Percentiles rank a stretch among this genome's conserved stretches.
Conservation (phyloP, 2,888 invertebrate species). For the Polyommatus icarus region DNA sequence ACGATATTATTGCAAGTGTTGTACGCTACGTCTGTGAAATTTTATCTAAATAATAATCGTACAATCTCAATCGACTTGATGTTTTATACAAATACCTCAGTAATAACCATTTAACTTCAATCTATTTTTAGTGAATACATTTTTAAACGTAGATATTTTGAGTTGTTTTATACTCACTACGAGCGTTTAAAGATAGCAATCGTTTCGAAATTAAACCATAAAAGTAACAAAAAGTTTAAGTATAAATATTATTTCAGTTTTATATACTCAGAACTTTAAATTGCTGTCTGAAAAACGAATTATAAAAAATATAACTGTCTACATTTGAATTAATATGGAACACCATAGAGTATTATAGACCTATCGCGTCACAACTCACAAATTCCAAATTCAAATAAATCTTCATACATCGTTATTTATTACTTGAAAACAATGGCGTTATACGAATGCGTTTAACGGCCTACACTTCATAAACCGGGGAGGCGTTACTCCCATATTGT, state of each 20-base stretch:
- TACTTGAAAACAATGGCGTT: conserved; percentile 19
- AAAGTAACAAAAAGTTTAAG: not conserved
- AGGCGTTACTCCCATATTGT: conserved; percentile 34
- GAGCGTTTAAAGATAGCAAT: not conserved
- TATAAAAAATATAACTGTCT: not conserved
- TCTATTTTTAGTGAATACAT: not conserved
- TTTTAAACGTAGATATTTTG: not conserved
- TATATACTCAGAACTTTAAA: not conserved
- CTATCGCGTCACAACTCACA: not conserved
- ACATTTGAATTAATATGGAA: too few species aligned
- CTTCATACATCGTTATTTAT: conserved; percentile 6
- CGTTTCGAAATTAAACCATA: not conserved
- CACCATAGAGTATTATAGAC: too few species aligned
- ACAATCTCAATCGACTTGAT: conserved; percentile 5
- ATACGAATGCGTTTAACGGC: conserved; percentile 20
- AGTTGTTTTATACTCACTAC: not conserved
- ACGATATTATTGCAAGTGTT: conserved; percentile 1
- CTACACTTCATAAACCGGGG: not conserved
- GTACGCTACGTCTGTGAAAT: not conserved
- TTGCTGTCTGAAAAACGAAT: not conserved
- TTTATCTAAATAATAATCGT: not conserved
- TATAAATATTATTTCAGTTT: not conserved
- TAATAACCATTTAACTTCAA: conserved; percentile 4
- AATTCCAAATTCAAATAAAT: conserved; percentile 9
- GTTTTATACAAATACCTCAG: conserved; percentile 1